These are phyloP conservation scores for Drosophila novamexicana DNA, from an alignment of 1,140 invertebrate species.

Conservation along the genomic window DNA sequence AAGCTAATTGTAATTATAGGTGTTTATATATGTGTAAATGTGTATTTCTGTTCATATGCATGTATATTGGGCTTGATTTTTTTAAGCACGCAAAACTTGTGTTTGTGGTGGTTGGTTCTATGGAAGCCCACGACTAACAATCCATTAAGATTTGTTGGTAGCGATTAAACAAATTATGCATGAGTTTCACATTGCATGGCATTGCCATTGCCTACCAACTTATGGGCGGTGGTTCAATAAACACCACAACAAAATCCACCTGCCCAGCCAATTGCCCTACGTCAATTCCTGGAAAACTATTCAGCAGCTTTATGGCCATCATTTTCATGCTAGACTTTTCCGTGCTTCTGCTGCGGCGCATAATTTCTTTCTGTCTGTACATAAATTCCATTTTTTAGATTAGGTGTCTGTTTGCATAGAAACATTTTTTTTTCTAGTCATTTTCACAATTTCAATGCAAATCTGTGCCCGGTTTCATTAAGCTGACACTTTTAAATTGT, in stretches of 20 bases:
- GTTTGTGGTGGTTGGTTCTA: slow-evolving; percentile 24
- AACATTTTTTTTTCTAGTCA: no score
- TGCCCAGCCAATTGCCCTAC: slow-evolving; percentile 12
- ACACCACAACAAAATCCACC: slow-evolving; percentile 11
- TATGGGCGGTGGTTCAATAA: slow-evolving; percentile 17
- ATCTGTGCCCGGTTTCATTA: no score
- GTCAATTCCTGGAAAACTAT: slow-evolving; percentile 33
- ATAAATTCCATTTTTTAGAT: no score
- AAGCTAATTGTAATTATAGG: slow-evolving; percentile 10
- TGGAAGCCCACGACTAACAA: slow-evolving; percentile 63
- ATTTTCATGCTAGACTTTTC: slow-evolving; percentile 7
- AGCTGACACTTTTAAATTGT: no score
- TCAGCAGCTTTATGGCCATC: slow-evolving; percentile 29
- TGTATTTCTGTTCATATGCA: neutral
- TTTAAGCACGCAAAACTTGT: slow-evolving; percentile 57
- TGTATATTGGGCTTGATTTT: slow-evolving; percentile 12
- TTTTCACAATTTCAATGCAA: no score
- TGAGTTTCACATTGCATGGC: slow-evolving; percentile 36
- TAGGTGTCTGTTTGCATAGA: no score
- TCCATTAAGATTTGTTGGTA: slow-evolving; percentile 82
- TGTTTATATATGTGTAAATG: neutral
- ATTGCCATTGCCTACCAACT: neutral
- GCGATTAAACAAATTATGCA: slow-evolving; percentile 84
- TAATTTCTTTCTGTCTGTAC: neutral
- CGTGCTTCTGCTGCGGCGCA: neutral